These are phyloP conservation scores for Spondyliosoma cantharus DNA, from an alignment of 2,797 vertebrate species.

Conservation along the genomic window DNA sequence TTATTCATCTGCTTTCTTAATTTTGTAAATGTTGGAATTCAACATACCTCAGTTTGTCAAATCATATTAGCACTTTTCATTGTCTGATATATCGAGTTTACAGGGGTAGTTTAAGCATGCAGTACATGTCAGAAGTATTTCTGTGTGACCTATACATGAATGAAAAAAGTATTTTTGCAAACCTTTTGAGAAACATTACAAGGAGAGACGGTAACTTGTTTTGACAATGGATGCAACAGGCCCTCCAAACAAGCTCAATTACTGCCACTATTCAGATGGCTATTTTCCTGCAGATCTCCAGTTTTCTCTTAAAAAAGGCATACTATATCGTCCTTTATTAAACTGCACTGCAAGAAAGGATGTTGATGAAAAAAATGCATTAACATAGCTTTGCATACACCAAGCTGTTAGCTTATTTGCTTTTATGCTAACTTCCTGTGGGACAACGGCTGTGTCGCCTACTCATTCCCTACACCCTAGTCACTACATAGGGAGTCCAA, in stretches of 20 bases:
- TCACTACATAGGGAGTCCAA: no score
- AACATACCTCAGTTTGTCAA: not conserved
- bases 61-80: not conserved
- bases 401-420: no score
- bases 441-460: no score
- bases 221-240: slow-evolving; percentile 14
- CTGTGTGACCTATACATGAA: not conserved
- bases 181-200: not conserved
- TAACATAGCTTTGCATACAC: no score
- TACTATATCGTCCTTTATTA: not conserved
- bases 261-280: not conserved
- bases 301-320: not conserved
- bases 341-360: not conserved
- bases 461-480: no score
- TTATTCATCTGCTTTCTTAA: not conserved
- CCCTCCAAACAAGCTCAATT: not conserved
- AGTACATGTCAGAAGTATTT: not conserved
- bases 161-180: not conserved
- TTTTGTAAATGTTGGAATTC: not conserved
- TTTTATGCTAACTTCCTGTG: no score
- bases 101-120: not conserved
- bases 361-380: not conserved
- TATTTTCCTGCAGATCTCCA: not conserved
- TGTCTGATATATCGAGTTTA: not conserved
- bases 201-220: not conserved